Conservation (phyloP, 2,797 vertebrate genomes). For the Menidia menidia region DNA sequence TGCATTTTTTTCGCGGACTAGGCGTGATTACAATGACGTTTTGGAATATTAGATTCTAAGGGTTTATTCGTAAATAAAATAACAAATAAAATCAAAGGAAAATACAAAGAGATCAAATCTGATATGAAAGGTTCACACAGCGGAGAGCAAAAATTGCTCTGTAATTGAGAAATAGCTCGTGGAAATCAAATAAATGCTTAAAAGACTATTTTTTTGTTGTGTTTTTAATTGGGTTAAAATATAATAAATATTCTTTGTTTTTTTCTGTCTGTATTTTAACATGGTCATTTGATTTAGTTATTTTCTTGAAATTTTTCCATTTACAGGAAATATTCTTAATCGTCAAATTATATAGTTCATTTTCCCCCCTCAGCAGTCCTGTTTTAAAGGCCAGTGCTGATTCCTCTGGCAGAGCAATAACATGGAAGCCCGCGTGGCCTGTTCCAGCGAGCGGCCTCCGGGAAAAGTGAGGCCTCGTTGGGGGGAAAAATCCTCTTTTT, state of each 20-base stretch:
- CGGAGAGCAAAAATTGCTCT: not conserved
- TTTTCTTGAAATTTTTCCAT: not conserved
- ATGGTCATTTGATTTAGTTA: not conserved
- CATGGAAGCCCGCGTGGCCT: slow-evolving; percentile 36
- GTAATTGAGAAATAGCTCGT: not conserved
- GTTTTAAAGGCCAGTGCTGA: slow-evolving; percentile 2
- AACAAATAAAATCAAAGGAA: no score
- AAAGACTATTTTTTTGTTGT: not conserved
- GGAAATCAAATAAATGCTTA: not conserved
- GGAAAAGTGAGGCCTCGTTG: slow-evolving; percentile 20
- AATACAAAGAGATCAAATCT: no score
- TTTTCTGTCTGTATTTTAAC: no score
- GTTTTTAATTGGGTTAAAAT: not conserved
- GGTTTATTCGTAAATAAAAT: no score
- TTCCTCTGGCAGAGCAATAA: slow-evolving; percentile 5
- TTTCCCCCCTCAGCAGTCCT: no score
- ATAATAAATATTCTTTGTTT: not conserved
- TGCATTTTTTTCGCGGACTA: no score
- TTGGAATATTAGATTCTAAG: no score
- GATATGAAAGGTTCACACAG: not conserved
- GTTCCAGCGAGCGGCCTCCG: slow-evolving; percentile 43
- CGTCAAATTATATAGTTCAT: no score
- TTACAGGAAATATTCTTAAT: not conserved
- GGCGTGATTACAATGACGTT: no score
- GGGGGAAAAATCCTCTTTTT: not conserved